Conservation (phyloP, 1,140 invertebrate species). For the Archivesica marissinica region DNA sequence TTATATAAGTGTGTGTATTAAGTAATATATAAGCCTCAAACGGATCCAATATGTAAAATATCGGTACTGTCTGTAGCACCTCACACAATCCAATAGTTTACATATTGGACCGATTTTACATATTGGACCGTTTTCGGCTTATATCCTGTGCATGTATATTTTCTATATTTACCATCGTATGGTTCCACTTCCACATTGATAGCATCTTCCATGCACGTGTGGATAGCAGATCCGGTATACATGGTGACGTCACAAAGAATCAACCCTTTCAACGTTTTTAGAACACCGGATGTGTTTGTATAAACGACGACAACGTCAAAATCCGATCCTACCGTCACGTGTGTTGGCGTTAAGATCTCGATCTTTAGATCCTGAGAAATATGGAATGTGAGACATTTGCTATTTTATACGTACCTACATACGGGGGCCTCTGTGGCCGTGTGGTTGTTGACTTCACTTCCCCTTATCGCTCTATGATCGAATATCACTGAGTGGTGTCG, state of each 20-base stretch:
- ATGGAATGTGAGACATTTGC: background rate
- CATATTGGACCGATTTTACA: too few species aligned
- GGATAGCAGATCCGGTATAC: slow-evolving; percentile 27
- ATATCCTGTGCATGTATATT: background rate
- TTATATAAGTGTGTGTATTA: too few species aligned
- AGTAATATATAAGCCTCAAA: too few species aligned
- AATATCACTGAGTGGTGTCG: too few species aligned
- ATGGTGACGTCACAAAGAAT: slow-evolving; percentile 51
- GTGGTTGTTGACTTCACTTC: too few species aligned
- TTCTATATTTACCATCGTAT: slow-evolving; percentile 20
- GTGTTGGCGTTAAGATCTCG: background rate
- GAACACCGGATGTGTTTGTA: background rate
- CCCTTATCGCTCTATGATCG: too few species aligned
- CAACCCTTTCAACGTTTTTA: background rate
- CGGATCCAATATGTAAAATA: too few species aligned
- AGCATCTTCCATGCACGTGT: background rate
- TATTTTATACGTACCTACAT: too few species aligned
- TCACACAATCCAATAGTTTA: too few species aligned
- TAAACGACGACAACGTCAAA: background rate
- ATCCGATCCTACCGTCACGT: slow-evolving; percentile 18
- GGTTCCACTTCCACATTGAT: slow-evolving; percentile 4
- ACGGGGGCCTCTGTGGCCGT: too few species aligned
- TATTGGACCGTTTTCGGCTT: too few species aligned
- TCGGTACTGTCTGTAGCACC: too few species aligned
- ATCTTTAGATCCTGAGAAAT: slow-evolving; percentile 38